These are phyloP conservation scores for Hippasteria phrygiana DNA, from an alignment of 53 echinoderm and acorn worm species.

Conservation along the genomic window DNA sequence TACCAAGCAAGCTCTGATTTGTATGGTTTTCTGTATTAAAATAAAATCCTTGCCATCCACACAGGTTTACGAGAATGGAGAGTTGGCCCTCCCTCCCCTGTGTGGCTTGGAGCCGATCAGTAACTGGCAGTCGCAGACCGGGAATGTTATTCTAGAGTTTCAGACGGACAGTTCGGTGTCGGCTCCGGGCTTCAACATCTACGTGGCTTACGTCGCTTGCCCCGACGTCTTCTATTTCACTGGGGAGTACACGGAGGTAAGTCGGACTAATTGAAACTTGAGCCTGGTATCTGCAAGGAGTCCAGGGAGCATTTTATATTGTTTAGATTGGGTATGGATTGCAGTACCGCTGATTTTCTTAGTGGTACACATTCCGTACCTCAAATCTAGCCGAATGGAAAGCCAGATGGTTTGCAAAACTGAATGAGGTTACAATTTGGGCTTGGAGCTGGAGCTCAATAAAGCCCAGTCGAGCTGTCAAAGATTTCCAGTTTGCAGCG, in stretches of 20 bases:
- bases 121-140: constrained; percentile 43
- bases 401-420: too few species aligned
- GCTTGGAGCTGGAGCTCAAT: too few species aligned
- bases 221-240: constrained; percentile 48
- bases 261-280: not conserved
- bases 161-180: not conserved
- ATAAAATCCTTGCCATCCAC: not conserved
- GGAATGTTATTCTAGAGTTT: constrained; percentile 51
- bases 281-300: too few species aligned
- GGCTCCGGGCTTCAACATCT: constrained; percentile 52
- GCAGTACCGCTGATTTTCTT: too few species aligned
- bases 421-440: too few species aligned
- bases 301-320: too few species aligned
- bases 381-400: too few species aligned
- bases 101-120: not conserved
- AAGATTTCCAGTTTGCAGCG: too few species aligned
- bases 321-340: not conserved
- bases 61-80: constrained; percentile 65
- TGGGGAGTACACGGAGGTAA: constrained; percentile 61
- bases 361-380: too few species aligned
- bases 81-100: constrained; percentile 14
- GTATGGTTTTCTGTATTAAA: too few species aligned
- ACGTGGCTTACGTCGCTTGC: constrained; percentile 14
- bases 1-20: too few species aligned
- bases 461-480: too few species aligned